Evolutionary conservation across 1,140 invertebrate genomes (phyloP), one percentile per base, ranked within the genome.

Genomic region (Thereuonema tuberculata): DNA sequence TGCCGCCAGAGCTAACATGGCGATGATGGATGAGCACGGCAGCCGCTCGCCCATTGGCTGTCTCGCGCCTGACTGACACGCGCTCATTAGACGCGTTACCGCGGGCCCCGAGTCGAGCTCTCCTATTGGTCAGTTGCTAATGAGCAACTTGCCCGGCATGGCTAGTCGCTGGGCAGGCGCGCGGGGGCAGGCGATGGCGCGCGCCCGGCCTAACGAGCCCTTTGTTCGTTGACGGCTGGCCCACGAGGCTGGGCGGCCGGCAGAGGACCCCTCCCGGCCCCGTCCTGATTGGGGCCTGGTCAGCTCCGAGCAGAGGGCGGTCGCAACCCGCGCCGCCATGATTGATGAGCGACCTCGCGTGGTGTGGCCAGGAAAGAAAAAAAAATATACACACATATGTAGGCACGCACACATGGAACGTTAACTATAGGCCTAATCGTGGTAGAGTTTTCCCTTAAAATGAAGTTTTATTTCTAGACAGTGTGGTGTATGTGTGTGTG

Each of bases 1-100:
- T 21, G 53, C 53, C 53, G 53, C 53, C 53, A 55, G 25, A 55
- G 24, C 53, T 28, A 55, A 55, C 53, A 55, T 55, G 53, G 53
- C 53, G 14, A 55, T 55, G 48, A 50, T 50, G 48, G 48, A 50
- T 50, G 48, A 21, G 48, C 17, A 14, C 24, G 53, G 23, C 24
- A 27, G 24, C 53, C 14, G 26, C 25, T 2, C 53, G 12, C 53
- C 53, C 53, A 55, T 55, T 55, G 53, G 53, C 28, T 28, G 5
- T 3, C 9, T 14, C 3, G 26, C 3, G 5, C 5, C 53, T 55
- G 53, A 55, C 53, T 55, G 53, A 55, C 53, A 55, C 53, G 53
- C 53, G 3, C 25, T 23, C 5, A 12, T 23, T 14, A 28, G 25
- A 14, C 53, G 27, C 25, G 53, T 12, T n/a, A 14, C 28, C 53